These are phyloP conservation scores for Lycopodina hypogea DNA, from an alignment of 37 sponge, comb jelly and placozoan species.

Conservation along the genomic window DNA sequence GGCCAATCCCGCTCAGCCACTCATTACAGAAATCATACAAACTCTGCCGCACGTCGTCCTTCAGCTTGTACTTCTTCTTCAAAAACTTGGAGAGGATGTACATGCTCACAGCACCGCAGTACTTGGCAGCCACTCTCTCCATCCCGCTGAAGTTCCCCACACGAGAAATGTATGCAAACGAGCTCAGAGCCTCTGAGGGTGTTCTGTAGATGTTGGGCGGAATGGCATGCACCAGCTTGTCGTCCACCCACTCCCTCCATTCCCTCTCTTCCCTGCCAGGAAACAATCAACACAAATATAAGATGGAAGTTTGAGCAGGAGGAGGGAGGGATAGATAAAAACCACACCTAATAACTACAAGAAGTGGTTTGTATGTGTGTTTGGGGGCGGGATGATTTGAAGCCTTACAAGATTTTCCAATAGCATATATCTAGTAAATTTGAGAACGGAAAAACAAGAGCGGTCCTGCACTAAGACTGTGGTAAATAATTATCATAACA, in stretches of 20 bases:
- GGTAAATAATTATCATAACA: no score
- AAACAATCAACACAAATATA: background rate
- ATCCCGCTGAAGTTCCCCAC: conserved; percentile 74
- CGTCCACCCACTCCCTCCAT: conserved; percentile 97
- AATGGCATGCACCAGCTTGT: conserved; percentile 73
- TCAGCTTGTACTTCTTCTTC: conserved; percentile 73
- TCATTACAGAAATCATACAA: conserved; percentile 62
- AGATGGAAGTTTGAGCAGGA: background rate
- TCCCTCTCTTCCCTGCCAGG: conserved; percentile 79
- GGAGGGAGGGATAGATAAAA: background rate
- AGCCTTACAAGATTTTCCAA: no score
- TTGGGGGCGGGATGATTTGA: no score
- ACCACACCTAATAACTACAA: no score
- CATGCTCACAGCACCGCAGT: conserved; percentile 84
- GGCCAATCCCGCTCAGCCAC: conserved; percentile 78
- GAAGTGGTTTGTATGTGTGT: no score
- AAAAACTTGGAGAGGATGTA: conserved; percentile 69
- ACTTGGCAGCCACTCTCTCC: conserved; percentile 70
- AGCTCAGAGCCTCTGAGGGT: conserved; percentile 55
- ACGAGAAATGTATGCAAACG: conserved; percentile 69
- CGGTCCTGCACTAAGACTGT: no score
- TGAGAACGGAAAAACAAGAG: no score
- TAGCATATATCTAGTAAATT: no score
- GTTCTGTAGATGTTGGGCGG: conserved; percentile 92
- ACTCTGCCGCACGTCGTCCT: conserved; percentile 69